A percentile compares a stretch with the other conserved stretches of the same genome.
Evolutionary conservation across 2,113 vertebrate genomes (phyloP).

Genomic region (Apus apus): DNA sequence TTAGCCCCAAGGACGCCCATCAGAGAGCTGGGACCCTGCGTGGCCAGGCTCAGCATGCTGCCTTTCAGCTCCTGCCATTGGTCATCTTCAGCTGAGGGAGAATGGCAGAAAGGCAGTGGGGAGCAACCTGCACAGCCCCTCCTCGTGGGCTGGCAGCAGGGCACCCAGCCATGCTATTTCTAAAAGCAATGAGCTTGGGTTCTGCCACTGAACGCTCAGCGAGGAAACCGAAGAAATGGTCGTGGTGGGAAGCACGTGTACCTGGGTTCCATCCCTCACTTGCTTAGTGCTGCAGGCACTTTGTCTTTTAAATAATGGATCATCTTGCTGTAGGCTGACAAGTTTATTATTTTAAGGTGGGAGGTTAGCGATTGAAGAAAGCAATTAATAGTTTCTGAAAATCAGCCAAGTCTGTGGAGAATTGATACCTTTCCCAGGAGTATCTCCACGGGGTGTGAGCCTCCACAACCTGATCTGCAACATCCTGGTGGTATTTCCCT

Average conservation of each 20-base stretch:
- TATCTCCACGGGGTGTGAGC: not conserved
- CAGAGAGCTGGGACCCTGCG: fast-evolving
- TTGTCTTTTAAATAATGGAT: not conserved
- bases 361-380: not conserved
- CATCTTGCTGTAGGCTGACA: not conserved
- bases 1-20: not conserved
- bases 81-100: not conserved
- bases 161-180: not conserved
- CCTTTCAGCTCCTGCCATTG: not conserved
- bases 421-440: not conserved
- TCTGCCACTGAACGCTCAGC: not conserved
- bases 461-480: not conserved
- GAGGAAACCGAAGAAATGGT: not conserved
- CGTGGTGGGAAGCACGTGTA: not conserved
- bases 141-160: fast-evolving
- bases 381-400: not conserved
- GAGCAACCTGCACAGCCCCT: not conserved
- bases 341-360: not conserved
- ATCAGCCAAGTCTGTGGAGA: not conserved
- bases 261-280: not conserved
- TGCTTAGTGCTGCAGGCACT: not conserved
- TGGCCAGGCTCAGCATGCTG: not conserved
- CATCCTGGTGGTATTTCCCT: not conserved
- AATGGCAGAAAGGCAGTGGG: not conserved
- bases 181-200: not conserved